A percentile compares a stretch with the other conserved stretches of the same genome.
These are phyloP conservation scores for Lycocerus yunnanus DNA, from an alignment of 2,888 invertebrate genomes.

Conservation along the genomic window DNA sequence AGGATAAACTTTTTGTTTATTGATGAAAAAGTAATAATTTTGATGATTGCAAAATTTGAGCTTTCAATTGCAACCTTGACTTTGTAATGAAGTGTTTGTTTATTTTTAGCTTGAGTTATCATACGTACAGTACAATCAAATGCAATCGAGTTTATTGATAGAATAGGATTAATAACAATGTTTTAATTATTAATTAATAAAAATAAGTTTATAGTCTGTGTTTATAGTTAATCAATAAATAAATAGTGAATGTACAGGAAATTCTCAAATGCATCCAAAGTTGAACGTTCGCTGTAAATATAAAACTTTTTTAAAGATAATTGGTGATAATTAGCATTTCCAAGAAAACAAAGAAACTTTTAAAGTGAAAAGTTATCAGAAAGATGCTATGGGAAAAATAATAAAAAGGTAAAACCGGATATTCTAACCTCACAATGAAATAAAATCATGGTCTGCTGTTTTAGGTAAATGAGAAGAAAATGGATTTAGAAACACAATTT, in stretches of 20 bases:
- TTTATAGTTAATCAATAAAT: no score
- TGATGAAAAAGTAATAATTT: no score
- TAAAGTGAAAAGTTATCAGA: not conserved
- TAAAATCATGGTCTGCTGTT: not conserved
- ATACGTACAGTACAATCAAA: not conserved
- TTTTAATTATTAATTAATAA: not conserved
- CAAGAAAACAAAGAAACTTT: not conserved
- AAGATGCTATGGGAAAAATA: not conserved
- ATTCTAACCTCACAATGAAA: not conserved
- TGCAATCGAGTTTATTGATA: not conserved
- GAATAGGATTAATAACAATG: not conserved
- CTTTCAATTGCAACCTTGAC: not conserved
- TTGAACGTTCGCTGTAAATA: not conserved
- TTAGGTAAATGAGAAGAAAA: not conserved
- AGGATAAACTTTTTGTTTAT: no score
- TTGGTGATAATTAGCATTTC: not conserved
- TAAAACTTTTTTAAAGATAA: not conserved
- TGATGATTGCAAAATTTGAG: not conserved
- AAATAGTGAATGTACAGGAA: no score
- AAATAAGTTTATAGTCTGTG: no score
- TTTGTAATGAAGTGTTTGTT: not conserved
- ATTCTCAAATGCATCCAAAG: not conserved
- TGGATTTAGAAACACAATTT: not conserved
- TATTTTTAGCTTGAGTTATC: not conserved
- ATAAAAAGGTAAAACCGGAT: not conserved